Base-by-base conservation (phyloP, 2,888 invertebrate species). In the Dynastes hyllus region DNA sequence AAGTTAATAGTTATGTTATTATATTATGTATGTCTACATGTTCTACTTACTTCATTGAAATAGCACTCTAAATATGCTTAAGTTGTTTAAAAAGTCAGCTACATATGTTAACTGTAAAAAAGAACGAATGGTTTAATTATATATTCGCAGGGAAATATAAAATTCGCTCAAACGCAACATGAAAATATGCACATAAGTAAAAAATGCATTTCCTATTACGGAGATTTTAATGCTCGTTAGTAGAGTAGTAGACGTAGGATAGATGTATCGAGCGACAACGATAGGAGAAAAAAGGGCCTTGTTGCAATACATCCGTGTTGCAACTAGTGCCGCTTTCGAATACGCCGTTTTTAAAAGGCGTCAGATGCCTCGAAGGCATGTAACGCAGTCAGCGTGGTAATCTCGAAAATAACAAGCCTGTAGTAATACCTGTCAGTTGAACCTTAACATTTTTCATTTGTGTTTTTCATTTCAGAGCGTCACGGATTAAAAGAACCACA, bases 401-500 rank as follows among this genome's bases (percentile, higher is more conserved):
- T 69, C 51, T 69, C 51, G 53, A 69, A 53, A 69, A 69, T 69
- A 69, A 69, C 51, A 69, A 69, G 50, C 22, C 50, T 69, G 58
- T 22, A 9, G 63, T 75, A 61, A 75, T 50, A 76, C 76, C 50
- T 29, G 50, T 76, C 40, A 50, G 22, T 45, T 76, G 50, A 61
- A 61, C 73, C 61, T 61, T 61, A 73, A 73, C 61, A 73, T 73
- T 73, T 73, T 69, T 69, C 69, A 16, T 78, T 71, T 61, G 78
- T 83, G 81, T 71, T 67, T 75, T 79, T 67, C 67, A 61, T 79
- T 79, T 77, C 92, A 98, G 98, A 97, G 89, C 94, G 98, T 37
- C 97, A 97, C 87, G 98, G 98, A 66, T 90, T 98, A 83, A 95
- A 95, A 86, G 97, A 98, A 86, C 96, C 97, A 0, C 95, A 95